A percentile compares a stretch with the other conserved stretches of the same genome.
phyloP scores from a whole-genome alignment of 2,888 invertebrate genomes.

The Panopea generosa region DNA sequence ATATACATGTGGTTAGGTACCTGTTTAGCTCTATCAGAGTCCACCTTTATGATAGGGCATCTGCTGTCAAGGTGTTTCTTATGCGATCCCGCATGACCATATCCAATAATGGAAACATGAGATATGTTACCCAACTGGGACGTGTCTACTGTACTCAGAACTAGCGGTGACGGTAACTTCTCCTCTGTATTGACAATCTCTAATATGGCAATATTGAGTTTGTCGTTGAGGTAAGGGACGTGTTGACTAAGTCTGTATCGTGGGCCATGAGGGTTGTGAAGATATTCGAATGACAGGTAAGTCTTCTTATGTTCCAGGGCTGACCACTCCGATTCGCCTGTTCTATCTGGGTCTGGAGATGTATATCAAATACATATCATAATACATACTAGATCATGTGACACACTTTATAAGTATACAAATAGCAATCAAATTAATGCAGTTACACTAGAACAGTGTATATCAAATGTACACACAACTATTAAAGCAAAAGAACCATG shows the following conservation, averaged over 20 bases:
- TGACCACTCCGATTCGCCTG: slow-evolving; percentile 47
- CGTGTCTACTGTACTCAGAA: slow-evolving; percentile 41
- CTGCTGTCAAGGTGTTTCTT: slow-evolving; percentile 44
- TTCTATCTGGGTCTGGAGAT: slow-evolving; percentile 52
- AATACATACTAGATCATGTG: no score
- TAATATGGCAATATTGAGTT: slow-evolving; percentile 51
- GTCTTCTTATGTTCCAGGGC: slow-evolving; percentile 44
- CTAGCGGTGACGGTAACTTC: slow-evolving; percentile 36
- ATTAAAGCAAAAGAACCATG: no score
- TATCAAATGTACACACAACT: no score
- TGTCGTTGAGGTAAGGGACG: slow-evolving; percentile 46
- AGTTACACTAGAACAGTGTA: no score
- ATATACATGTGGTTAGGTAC: slow-evolving; percentile 7
- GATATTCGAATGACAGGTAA: slow-evolving; percentile 41
- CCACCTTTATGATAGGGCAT: slow-evolving; percentile 32
- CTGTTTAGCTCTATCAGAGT: slow-evolving; percentile 39
- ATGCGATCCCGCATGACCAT: slow-evolving; percentile 34
- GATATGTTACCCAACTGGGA: slow-evolving; percentile 5
- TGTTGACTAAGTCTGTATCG: slow-evolving; percentile 29
- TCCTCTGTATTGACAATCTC: slow-evolving; percentile 22
- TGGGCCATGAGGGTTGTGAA: slow-evolving; percentile 9
- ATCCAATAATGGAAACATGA: slow-evolving; percentile 47
- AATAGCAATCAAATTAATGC: no score
- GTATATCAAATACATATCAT: no score
- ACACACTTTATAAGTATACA: no score